Conservation (phyloP, 1,140 invertebrate species). For the Vollenhovia emeryi region DNA sequence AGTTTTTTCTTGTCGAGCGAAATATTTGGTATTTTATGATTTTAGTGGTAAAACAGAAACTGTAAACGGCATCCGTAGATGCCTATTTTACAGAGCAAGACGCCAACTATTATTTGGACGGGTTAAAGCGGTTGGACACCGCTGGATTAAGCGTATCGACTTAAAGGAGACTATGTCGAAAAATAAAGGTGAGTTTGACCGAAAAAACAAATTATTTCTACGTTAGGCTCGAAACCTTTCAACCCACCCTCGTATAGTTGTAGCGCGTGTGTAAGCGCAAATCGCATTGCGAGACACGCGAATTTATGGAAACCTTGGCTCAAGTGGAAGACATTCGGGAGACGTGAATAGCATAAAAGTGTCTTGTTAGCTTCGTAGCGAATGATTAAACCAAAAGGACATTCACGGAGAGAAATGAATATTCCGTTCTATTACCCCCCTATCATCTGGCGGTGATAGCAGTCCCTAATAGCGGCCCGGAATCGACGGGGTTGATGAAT, state of each 20-base stretch:
- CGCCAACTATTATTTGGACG: too few relatives aligned
- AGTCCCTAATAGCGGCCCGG: constrained; percentile 9
- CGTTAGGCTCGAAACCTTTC: too few relatives aligned
- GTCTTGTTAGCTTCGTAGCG: not conserved
- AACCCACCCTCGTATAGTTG: too few relatives aligned
- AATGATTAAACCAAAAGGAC: constrained; percentile 36
- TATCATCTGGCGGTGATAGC: not conserved
- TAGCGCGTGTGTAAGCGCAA: not conserved
- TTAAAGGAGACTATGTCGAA: too few relatives aligned
- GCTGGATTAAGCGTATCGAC: too few relatives aligned
- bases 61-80: not conserved
- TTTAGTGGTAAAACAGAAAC: not conserved
- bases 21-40: not conserved
- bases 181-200: too few relatives aligned
- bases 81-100: too few relatives aligned
- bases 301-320: constrained; percentile 3
- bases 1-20: not conserved
- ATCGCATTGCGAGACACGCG: not conserved
- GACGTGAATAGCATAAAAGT: not conserved
- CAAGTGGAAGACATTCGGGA: not conserved
- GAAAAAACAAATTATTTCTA: too few relatives aligned
- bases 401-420: constrained; percentile 26
- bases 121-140: too few relatives aligned
- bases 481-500: constrained; percentile 46
- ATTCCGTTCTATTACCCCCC: constrained; percentile 34